phyloP scores from a whole-genome alignment of 2,113 vertebrate species.

The Apistogramma diplotaenia region DNA sequence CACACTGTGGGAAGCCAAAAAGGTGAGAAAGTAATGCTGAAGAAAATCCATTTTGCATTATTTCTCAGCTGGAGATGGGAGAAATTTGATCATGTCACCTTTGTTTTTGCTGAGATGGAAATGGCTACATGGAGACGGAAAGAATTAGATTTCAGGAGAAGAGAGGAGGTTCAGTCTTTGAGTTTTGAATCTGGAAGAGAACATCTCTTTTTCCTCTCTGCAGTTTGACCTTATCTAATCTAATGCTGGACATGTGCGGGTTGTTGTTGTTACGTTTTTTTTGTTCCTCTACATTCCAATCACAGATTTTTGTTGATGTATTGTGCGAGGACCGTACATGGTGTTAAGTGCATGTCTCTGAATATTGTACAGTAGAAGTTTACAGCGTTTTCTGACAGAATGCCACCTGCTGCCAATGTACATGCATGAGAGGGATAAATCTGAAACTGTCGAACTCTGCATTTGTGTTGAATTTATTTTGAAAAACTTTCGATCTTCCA shows the following conservation, averaged over 20 bases:
- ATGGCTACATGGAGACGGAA: not conserved
- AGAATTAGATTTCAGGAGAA: not conserved
- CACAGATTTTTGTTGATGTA: not conserved
- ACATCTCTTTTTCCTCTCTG: not conserved
- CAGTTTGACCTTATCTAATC: not conserved
- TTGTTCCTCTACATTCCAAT: not conserved
- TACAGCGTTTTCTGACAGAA: not conserved
- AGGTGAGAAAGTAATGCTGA: not conserved
- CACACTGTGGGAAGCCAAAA: not conserved
- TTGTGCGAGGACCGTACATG: not conserved
- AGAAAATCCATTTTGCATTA: conserved; percentile 25
- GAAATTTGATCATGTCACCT: conserved; percentile 8
- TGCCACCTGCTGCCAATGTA: not conserved
- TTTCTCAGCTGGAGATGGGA: not conserved
- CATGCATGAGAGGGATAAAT: not conserved
- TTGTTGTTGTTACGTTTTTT: not conserved
- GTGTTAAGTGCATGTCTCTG: not conserved
- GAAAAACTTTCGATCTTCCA: not conserved
- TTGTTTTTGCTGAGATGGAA: conserved; percentile 20
- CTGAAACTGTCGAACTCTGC: not conserved
- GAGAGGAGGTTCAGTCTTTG: not conserved
- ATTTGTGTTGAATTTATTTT: not conserved
- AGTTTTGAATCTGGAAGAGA: not conserved
- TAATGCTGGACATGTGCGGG: not conserved
- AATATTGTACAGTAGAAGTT: not conserved